phyloP scores from a whole-genome alignment of 2,888 invertebrate genomes.

The Amphipoea lucens region DNA sequence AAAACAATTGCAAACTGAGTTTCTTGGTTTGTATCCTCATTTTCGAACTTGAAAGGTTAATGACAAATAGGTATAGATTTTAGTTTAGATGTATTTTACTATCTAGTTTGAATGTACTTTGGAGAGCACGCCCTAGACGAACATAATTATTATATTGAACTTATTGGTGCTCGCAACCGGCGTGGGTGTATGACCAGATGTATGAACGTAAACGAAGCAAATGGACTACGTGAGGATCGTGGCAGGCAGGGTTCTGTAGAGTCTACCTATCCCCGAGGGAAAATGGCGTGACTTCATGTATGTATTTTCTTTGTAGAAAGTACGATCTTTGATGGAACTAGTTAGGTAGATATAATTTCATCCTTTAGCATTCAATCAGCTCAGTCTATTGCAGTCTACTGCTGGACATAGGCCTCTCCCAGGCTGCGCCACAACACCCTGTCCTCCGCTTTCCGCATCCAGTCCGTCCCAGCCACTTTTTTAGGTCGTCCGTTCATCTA shows the following conservation, averaged over 20 bases:
- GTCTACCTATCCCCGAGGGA: neutral
- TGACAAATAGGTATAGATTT: neutral
- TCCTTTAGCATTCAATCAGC: neutral
- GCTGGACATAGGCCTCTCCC: too few relatives aligned
- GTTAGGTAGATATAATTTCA: neutral
- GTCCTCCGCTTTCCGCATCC: too few relatives aligned
- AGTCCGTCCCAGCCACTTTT: too few relatives aligned
- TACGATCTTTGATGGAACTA: neutral
- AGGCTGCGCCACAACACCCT: too few relatives aligned
- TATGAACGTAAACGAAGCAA: neutral
- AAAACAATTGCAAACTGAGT: slow-evolving; percentile 28
- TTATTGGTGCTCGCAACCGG: neutral
- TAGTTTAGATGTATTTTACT: neutral
- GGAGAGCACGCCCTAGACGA: neutral
- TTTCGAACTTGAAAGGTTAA: slow-evolving; percentile 14
- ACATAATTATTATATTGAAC: neutral
- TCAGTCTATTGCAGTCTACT: too few relatives aligned
- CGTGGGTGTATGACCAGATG: neutral
- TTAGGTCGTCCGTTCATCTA: too few relatives aligned
- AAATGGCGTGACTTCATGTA: neutral
- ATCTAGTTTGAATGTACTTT: slow-evolving; percentile 3
- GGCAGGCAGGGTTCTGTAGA: neutral
- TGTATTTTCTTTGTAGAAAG: neutral
- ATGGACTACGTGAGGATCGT: neutral
- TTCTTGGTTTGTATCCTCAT: slow-evolving; percentile 27